Conservation (phyloP, 2,888 invertebrate genomes). For the Cephus spinipes region DNA sequence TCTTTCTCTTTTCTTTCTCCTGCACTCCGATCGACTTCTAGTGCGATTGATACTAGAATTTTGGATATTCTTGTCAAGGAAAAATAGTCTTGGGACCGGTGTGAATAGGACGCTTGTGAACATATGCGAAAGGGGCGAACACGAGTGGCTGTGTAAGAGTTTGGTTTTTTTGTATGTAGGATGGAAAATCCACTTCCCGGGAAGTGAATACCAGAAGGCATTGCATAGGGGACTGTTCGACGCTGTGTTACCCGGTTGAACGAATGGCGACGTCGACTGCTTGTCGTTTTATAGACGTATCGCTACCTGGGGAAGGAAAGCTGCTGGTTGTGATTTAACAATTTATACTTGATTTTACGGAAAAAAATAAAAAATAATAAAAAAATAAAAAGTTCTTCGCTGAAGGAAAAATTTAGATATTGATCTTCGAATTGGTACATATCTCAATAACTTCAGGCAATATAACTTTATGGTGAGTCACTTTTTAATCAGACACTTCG, state of each 20-base stretch:
- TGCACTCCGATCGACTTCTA: background rate
- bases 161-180: background rate
- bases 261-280: background rate
- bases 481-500: background rate
- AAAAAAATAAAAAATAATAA: background rate
- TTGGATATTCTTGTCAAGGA: background rate
- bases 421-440: background rate
- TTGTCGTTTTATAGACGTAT: background rate
- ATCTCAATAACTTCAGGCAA: background rate
- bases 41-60: background rate
- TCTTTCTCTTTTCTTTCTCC: background rate
- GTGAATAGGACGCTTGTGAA: background rate
- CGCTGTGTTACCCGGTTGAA: background rate
- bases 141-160: background rate
- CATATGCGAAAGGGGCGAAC: background rate
- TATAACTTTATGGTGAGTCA: background rate
- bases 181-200: background rate
- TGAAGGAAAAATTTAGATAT: background rate
- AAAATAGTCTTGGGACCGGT: background rate
- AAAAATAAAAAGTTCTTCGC: background rate
- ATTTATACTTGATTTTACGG: background rate
- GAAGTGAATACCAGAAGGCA: background rate
- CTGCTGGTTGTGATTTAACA: background rate
- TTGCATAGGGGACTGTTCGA: background rate
- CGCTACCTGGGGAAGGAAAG: background rate